These are phyloP conservation scores for Macrostomum cliftonense DNA, from an alignment of 2,888 invertebrate species.

Conservation along the genomic window DNA sequence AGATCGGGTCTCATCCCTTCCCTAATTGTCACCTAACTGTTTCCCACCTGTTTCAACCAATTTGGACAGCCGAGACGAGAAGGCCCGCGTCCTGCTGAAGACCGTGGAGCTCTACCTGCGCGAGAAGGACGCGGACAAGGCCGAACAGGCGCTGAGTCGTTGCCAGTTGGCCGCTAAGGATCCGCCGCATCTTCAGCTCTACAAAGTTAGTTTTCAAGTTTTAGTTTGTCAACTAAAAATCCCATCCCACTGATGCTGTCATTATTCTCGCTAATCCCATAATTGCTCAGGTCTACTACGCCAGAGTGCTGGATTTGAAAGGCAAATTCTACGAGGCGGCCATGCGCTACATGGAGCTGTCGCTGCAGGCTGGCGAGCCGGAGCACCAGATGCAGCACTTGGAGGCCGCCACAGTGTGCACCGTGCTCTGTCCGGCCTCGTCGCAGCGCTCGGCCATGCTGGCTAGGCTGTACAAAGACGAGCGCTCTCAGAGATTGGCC, in stretches of 20 bases:
- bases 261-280: too few relatives aligned
- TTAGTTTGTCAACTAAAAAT: too few relatives aligned
- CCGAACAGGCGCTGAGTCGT: slow-evolving; percentile 84
- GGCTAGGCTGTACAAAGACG: slow-evolving; percentile 88
- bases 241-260: too few relatives aligned
- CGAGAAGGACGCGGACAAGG: slow-evolving; percentile 85
- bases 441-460: slow-evolving; percentile 89
- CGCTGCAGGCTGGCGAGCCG: slow-evolving; percentile 59
- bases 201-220: slow-evolving; percentile 46
- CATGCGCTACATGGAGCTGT: slow-evolving; percentile 64
- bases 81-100: slow-evolving; percentile 83
- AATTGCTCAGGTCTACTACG: slow-evolving; percentile 48
- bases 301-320: slow-evolving; percentile 79
- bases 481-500: slow-evolving; percentile 53
- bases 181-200: slow-evolving; percentile 61
- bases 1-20: too few relatives aligned
- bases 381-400: slow-evolving; percentile 81
- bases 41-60: too few relatives aligned
- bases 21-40: too few relatives aligned
- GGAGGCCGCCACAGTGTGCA: slow-evolving; percentile 83
- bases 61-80: slow-evolving; percentile 64
- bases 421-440: slow-evolving; percentile 81
- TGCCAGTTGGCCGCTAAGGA: slow-evolving; percentile 83
- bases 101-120: slow-evolving; percentile 82
- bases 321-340: slow-evolving; percentile 74